phyloP scores from a whole-genome alignment of 2,888 invertebrate species.

The Limnephilus auricula region DNA sequence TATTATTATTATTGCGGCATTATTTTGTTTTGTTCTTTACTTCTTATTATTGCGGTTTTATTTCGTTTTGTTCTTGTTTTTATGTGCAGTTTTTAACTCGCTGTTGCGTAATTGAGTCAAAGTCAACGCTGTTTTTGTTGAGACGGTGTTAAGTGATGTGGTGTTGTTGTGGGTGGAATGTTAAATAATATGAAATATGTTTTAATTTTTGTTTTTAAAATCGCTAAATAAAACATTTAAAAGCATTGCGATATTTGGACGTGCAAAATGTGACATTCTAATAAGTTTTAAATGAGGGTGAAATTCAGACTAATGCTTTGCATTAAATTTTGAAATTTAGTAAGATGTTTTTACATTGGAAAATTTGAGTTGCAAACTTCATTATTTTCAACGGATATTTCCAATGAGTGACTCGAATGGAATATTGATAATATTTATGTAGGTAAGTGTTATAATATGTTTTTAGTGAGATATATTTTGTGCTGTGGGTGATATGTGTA shows the following conservation, averaged over 20 bases:
- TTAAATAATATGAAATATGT: neutral
- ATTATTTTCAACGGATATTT: too few species aligned
- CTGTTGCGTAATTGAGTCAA: slow-evolving; percentile 4
- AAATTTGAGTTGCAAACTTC: too few species aligned
- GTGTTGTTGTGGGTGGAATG: neutral
- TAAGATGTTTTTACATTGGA: too few species aligned
- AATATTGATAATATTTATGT: too few species aligned
- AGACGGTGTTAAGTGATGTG: neutral
- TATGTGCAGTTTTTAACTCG: too few species aligned
- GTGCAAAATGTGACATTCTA: neutral
- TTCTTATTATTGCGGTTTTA: neutral
- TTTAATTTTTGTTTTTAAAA: neutral
- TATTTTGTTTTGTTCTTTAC: neutral
- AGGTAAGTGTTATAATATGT: too few species aligned
- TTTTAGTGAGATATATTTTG: too few species aligned
- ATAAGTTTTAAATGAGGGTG: neutral
- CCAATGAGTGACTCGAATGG: too few species aligned
- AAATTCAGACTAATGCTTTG: neutral
- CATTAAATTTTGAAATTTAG: too few species aligned
- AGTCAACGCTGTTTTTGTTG: neutral
- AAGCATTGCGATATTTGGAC: neutral
- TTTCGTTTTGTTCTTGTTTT: neutral
- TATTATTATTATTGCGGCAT: neutral
- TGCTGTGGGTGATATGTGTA: too few species aligned
- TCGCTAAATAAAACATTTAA: neutral